A percentile compares a stretch with the other conserved stretches of the same genome.
Conservation (phyloP, 1,140 invertebrate genomes). For the Drosophila azteca region DNA sequence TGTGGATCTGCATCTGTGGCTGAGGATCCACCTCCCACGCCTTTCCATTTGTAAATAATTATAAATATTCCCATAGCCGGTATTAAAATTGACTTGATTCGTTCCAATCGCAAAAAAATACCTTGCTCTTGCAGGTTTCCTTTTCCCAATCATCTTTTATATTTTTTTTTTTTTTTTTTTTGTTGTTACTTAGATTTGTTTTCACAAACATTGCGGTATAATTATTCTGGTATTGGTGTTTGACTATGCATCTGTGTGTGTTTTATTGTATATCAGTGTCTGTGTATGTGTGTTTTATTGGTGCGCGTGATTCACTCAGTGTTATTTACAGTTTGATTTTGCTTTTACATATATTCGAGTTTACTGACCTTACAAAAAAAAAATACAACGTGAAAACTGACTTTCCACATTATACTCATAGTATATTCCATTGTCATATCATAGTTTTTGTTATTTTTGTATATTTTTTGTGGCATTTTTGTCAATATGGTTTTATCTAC, state of each 20-base stretch:
- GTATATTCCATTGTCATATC: constrained; percentile 27
- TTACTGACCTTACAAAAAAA: constrained; percentile 40
- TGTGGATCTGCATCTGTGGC: neutral
- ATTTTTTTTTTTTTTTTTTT: neutral
- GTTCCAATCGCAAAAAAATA: constrained; percentile 46
- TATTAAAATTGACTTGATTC: constrained; percentile 71
- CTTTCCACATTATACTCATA: neutral
- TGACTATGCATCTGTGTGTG: neutral
- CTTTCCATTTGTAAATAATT: constrained; percentile 42
- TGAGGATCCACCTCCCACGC: constrained; percentile 11
- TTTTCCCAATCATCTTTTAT: constrained; percentile 10
- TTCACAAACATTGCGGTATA: constrained; percentile 69
- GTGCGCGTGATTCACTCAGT: constrained; percentile 58
- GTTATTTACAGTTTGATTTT: constrained; percentile 68
- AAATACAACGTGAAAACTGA: constrained; percentile 12
- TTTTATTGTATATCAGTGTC: constrained; percentile 17
- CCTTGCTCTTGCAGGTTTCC: constrained; percentile 47
- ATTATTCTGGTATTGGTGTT: constrained; percentile 17
- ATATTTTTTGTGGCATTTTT: constrained; percentile 30
- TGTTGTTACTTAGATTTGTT: constrained; percentile 67
- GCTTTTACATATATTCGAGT: constrained; percentile 24
- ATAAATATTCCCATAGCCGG: constrained; percentile 36
- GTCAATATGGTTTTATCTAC: constrained; percentile 66
- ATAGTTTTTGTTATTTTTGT: constrained; percentile 22
- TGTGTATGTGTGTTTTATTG: constrained; percentile 10